Conservation (phyloP, 1,140 invertebrate species). For the Campoletis sonorensis region DNA sequence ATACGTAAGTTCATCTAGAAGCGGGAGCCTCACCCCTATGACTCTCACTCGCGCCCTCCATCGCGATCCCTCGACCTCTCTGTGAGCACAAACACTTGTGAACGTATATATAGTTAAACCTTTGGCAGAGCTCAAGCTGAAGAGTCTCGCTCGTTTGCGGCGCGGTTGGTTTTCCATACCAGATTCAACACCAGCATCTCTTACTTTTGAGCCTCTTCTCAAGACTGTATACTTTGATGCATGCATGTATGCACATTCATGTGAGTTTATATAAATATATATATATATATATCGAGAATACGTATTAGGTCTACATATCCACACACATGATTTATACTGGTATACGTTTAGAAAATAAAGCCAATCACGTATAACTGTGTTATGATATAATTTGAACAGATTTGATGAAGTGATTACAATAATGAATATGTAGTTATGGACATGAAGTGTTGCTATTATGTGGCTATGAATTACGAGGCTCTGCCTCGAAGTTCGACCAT, state of each 20-base stretch:
- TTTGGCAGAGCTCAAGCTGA: neutral
- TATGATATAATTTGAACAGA: too few species aligned
- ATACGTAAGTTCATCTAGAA: neutral
- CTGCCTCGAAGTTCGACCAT: too few species aligned
- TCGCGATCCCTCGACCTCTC: constrained; percentile 23
- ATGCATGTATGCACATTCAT: neutral
- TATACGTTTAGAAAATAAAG: too few species aligned
- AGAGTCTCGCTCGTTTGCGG: constrained; percentile 18
- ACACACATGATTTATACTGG: too few species aligned
- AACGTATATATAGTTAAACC: neutral
- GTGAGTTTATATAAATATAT: too few species aligned
- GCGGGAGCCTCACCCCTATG: neutral
- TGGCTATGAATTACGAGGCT: too few species aligned
- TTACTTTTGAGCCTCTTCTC: neutral
- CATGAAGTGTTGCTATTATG: too few species aligned
- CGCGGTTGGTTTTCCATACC: constrained; percentile 58
- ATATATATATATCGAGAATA: neutral
- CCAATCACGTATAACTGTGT: too few species aligned
- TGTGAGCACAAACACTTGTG: neutral
- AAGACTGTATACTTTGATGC: neutral
- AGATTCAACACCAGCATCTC: neutral
- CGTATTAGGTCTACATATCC: neutral
- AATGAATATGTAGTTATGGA: too few species aligned
- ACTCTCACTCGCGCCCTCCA: constrained; percentile 43
- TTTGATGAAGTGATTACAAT: too few species aligned